Percentiles rank a stretch among this genome's conserved stretches.
phyloP scores from a whole-genome alignment of 2,113 vertebrate genomes.

The Ellobius talpinus region DNA sequence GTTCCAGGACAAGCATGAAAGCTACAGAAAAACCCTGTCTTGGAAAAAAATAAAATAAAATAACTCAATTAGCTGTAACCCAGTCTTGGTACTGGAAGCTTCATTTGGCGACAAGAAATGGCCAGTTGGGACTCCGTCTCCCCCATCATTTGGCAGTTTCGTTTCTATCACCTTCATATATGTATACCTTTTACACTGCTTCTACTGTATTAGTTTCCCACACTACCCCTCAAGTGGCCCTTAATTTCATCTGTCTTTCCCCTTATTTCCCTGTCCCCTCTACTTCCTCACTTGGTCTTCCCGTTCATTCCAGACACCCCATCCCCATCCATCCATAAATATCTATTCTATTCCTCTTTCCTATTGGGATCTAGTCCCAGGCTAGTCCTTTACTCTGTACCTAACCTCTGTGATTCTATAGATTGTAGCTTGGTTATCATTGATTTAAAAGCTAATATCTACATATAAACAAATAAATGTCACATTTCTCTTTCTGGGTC shows the following conservation, averaged over 20 bases:
- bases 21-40: too few relatives aligned
- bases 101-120: neutral
- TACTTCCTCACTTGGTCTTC: neutral
- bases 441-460: neutral
- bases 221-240: neutral
- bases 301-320: neutral
- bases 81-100: neutral
- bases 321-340: neutral
- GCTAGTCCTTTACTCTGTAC: neutral
- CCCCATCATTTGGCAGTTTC: neutral
- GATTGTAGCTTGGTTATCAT: neutral
- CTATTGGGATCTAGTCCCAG: neutral
- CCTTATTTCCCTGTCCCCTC: neutral
- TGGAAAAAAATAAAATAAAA: too few relatives aligned
- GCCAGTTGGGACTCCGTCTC: neutral
- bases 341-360: neutral
- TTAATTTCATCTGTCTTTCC: neutral
- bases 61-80: neutral
- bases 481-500: neutral
- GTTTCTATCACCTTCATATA: neutral
- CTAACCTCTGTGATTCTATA: neutral
- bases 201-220: neutral
- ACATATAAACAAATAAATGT: neutral
- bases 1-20: too few relatives aligned
- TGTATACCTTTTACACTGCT: neutral